A percentile compares a stretch with the other conserved stretches of the same genome.
Evolutionary conservation across 2,113 vertebrate genomes (phyloP).

Genomic region (Salvelinus fontinalis): DNA sequence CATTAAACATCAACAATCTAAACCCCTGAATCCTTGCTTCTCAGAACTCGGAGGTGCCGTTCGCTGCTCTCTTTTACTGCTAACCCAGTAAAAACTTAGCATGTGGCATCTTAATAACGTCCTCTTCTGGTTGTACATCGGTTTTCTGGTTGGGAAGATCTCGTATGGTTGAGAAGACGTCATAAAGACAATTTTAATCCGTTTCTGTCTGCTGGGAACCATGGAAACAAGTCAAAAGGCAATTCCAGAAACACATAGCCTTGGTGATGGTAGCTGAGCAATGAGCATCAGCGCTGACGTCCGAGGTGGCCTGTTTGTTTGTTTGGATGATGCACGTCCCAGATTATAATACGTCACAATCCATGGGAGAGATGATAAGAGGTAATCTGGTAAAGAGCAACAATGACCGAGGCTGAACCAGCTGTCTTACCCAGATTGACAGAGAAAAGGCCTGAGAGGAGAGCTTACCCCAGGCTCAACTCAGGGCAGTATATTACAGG

Average conservation of each 20-base stretch:
- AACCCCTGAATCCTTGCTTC: background rate
- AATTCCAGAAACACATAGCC: background rate
- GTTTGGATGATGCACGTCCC: slow-evolving; percentile 23
- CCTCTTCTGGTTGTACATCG: too few relatives aligned
- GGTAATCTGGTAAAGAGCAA: slow-evolving; percentile 8
- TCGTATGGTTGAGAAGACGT: too few relatives aligned
- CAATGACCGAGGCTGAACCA: background rate
- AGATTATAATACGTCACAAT: slow-evolving; percentile 38
- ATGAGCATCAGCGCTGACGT: slow-evolving; percentile 10
- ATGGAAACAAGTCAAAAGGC: background rate
- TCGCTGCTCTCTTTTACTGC: background rate
- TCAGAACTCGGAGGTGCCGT: background rate
- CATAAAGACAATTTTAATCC: too few relatives aligned
- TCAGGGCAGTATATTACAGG: background rate
- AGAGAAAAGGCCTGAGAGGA: background rate
- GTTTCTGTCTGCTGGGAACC: background rate
- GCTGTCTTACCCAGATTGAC: background rate
- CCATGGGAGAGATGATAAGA: background rate
- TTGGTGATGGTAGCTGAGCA: background rate
- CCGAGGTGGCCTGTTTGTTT: background rate
- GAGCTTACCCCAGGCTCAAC: background rate
- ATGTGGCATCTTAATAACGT: background rate
- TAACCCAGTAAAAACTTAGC: too few relatives aligned
- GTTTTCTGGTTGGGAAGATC: background rate
- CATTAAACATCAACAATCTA: background rate